Conservation (phyloP, 2,888 invertebrate species). For the Chromoteleia sp. region DNA sequence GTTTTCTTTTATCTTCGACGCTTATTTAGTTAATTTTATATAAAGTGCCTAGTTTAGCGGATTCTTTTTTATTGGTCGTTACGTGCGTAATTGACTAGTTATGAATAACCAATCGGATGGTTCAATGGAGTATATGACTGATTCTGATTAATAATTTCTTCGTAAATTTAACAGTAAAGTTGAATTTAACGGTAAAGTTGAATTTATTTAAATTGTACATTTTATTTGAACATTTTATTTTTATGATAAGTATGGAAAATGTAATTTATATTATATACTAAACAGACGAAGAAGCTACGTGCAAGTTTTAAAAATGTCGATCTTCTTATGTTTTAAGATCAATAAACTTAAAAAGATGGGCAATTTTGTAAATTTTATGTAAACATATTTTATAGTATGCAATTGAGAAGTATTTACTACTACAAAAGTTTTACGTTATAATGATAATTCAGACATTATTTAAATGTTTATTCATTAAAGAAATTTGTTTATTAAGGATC, state of each 20-base stretch:
- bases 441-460: conserved; percentile 11
- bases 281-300: conserved; percentile 11
- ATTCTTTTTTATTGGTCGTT: conserved; percentile 64
- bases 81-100: conserved; percentile 64
- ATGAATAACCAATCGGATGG: conserved; percentile 47
- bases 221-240: not conserved
- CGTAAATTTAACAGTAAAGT: not conserved
- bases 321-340: too few species aligned
- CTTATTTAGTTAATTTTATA: conserved; percentile 59
- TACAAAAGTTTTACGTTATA: conserved; percentile 4
- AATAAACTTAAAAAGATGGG: too few species aligned
- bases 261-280: conserved; percentile 20
- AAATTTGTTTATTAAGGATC: too few species aligned
- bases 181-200: not conserved
- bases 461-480: not conserved
- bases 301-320: too few species aligned
- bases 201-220: not conserved
- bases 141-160: conserved; percentile 64
- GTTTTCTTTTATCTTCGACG: conserved; percentile 42
- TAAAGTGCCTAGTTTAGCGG: conserved; percentile 53
- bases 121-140: conserved; percentile 18
- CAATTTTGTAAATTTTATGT: not conserved
- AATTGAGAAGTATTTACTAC: conserved; percentile 7
- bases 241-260: not conserved
- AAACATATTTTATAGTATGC: not conserved